Evolutionary conservation across 2,888 invertebrate species (phyloP), one percentile per base, ranked within the genome.

Genomic region (Noctuana brunneofusca): DNA sequence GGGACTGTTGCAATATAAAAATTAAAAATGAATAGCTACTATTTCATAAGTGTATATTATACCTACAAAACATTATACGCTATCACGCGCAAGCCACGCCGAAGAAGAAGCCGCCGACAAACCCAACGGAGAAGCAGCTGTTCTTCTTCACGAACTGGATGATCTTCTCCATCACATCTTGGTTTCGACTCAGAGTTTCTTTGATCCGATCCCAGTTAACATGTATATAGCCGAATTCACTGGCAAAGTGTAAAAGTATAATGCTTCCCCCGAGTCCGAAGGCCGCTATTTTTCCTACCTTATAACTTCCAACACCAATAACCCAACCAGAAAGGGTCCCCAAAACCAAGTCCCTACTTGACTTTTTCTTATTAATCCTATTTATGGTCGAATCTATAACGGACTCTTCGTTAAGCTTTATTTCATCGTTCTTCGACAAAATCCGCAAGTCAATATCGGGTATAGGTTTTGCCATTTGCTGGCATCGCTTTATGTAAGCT

Each of bases 191-290:
- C 0, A 96, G 92, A 58, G 96, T 94, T 67, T 93, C 95, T 69
- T 94, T 94, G 1, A 98, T 92, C 80, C 95, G 94, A 41, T 95
- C 95, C 98, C 98, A 98, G 84, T 98, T 97, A 59, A 97, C 93
- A 69, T 95, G 94, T 5, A 98, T 95, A 74, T 97, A 97, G 1
- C 97, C 98, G 70, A 96, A 94, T 74, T 97, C 96, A 66, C 96
- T 95, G 0, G 98, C 98, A 50, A 98, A 92, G 92, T 98, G 96
- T 32, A 98, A 86, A 12, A 98, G 87, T 60, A 98, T 94, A 20
- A 98, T 94, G 22, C 97, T 95, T 8, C 97, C 97, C 35, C 98
- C 98, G 41, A 98, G 88, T 0, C 97, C 96, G 64, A 97, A 94
- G 0, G 98, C 98, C 0, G 97, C 96, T 16, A 96, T 92, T 87